phyloP scores from a whole-genome alignment of 2,888 invertebrate genomes.

The Caradrina clavipalpis region DNA sequence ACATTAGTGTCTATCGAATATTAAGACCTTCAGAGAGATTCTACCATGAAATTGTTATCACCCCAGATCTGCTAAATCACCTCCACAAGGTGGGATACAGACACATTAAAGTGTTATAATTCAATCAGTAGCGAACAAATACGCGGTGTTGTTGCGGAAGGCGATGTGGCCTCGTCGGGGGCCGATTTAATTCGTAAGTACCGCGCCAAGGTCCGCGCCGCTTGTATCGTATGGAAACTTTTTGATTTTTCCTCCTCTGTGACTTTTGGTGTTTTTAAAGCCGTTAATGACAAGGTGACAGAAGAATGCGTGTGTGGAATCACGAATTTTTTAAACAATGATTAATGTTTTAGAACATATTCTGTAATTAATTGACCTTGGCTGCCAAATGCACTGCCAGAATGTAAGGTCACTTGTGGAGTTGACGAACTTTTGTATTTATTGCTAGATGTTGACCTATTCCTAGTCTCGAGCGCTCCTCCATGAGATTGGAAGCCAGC shows the following conservation, averaged over 20 bases:
- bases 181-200: slow-evolving; percentile 82
- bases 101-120: slow-evolving; percentile 59
- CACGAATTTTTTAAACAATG: slow-evolving; percentile 36
- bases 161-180: slow-evolving; percentile 76
- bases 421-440: slow-evolving; percentile 26
- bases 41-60: slow-evolving; percentile 29
- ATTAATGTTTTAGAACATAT: slow-evolving; percentile 27
- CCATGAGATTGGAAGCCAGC: slow-evolving; percentile 50
- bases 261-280: slow-evolving; percentile 55
- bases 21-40: slow-evolving; percentile 30
- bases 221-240: slow-evolving; percentile 74
- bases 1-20: slow-evolving; percentile 25
- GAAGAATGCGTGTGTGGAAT: slow-evolving; percentile 47
- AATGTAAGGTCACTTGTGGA: slow-evolving; percentile 29
- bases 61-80: slow-evolving; percentile 35
- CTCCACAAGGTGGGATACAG: slow-evolving; percentile 37
- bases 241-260: slow-evolving; percentile 71
- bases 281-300: slow-evolving; percentile 60
- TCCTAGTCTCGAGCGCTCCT: slow-evolving; percentile 7
- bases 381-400: slow-evolving; percentile 20
- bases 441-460: slow-evolving; percentile 11
- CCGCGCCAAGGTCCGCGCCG: slow-evolving; percentile 79
- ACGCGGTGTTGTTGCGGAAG: slow-evolving; percentile 71
- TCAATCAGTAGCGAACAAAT: slow-evolving; percentile 63
- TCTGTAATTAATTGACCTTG: slow-evolving; percentile 38